A percentile compares a stretch with the other conserved stretches of the same genome.
These are phyloP conservation scores for Yponomeuta evonymella DNA, from an alignment of 2,888 invertebrate genomes.

Conservation along the genomic window DNA sequence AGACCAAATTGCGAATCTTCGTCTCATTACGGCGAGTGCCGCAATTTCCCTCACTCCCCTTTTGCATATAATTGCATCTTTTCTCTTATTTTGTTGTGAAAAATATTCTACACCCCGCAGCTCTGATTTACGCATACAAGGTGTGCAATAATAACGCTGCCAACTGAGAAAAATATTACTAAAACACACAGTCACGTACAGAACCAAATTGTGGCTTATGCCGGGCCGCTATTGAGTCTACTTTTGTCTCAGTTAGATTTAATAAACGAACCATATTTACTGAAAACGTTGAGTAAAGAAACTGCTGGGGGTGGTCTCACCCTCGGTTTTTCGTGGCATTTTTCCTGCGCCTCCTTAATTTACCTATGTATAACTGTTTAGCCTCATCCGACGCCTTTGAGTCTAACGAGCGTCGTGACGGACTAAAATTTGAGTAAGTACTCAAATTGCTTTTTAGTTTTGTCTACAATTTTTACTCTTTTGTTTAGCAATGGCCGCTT, in stretches of 20 bases:
- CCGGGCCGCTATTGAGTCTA: slow-evolving; percentile 33
- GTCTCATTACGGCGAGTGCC: slow-evolving; percentile 46
- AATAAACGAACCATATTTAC: slow-evolving; percentile 55
- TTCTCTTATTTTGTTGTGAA: slow-evolving; percentile 48
- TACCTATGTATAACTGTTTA: slow-evolving; percentile 68
- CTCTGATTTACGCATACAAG: slow-evolving; percentile 76
- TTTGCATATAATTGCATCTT: slow-evolving; percentile 74
- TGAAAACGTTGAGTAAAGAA: slow-evolving; percentile 68
- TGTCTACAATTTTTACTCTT: slow-evolving; percentile 33
- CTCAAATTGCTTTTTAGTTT: slow-evolving; percentile 15
- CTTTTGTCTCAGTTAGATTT: slow-evolving; percentile 32
- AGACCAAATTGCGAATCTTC: slow-evolving; percentile 28
- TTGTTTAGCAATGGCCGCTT: slow-evolving; percentile 22
- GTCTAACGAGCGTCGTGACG: slow-evolving; percentile 45
- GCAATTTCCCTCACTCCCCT: slow-evolving; percentile 32
- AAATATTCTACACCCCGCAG: slow-evolving; percentile 58
- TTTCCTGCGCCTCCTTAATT: slow-evolving; percentile 65
- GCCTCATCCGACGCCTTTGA: slow-evolving; percentile 62
- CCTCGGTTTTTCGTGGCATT: slow-evolving; percentile 61
- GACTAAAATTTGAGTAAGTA: slow-evolving; percentile 34
- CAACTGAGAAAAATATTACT: slow-evolving; percentile 62
- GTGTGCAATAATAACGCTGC: slow-evolving; percentile 73
- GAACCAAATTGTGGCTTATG: slow-evolving; percentile 38
- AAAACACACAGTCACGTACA: slow-evolving; percentile 30
- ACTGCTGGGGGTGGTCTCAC: slow-evolving; percentile 57